Evolutionary conservation across 2,797 vertebrate genomes (phyloP), one percentile per base, ranked within the genome.

Genomic region (Selene dorsalis): DNA sequence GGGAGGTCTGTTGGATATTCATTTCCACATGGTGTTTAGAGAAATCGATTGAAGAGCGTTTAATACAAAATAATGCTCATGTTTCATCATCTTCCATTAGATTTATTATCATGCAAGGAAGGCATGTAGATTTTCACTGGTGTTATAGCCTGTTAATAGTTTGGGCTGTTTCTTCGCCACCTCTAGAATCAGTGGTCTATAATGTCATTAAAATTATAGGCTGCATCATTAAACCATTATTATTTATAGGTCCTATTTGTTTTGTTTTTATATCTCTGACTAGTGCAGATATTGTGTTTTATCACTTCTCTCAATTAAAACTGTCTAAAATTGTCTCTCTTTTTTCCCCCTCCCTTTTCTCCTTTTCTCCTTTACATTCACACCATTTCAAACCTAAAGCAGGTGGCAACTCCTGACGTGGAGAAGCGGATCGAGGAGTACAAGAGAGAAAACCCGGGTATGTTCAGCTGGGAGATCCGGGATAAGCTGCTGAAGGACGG

Each of bases 391-490:
- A 91, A 92, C 85, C 91, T 95, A 95, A 96, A 99, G 98, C 98
- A 99, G 96, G 97, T 99, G 79, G 97, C 98, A 77, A 99, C 97
- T 90, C 97, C 98, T 12, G 98, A 99, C 80, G 97, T 99, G 90
- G 97, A 99, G 93, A 99, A 98, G 88, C 96, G 98, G 88, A 99
- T 99, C 56, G 97, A 99, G 91, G 97, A 99, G 70, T 99, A 98
- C 94, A 99, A 99, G 91, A 90, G 98, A 35, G 97, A 99, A 55
- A 99, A 99, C 86, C 96, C 98, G 0, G 98, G 97, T 4, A 99
- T 99, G 98, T 99, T 99, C 93, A 99, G 98, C 91, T 99, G 98
- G 97, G 98, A 99, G 93, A 99, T 99, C 94, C 96, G 98, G 65
- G 98, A 99, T 93, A 94, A 97, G 79, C 95, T 99, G 87, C 95